Base-by-base conservation (phyloP, 2,888 invertebrate genomes). In the Nomada flava region DNA sequence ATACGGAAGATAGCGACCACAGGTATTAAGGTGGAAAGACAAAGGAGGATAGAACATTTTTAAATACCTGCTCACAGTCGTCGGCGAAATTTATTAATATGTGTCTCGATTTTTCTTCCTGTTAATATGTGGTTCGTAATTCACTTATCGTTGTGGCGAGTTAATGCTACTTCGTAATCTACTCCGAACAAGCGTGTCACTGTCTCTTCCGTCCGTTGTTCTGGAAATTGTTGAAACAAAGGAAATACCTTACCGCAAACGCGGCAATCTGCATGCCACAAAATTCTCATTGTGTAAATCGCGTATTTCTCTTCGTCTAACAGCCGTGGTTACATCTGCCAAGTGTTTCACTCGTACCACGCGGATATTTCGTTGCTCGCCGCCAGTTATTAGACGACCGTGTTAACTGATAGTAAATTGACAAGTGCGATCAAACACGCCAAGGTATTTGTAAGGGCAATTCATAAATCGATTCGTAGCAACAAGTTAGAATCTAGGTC, bases 401-500 rank as follows among this genome's bases (percentile, higher is more conserved):
- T 18, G 50, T 50, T 50, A 50, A 18, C 18, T 18, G 15, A 50
- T 5, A 5, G 18, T 50, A 4, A 18, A 18, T 50, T 18, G 18
- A 50, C 50, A 36, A 7, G 36, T 36, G 0, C 1, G 36, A 36
- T 36, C 36, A 36, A 36, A 36, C 7, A 36, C 36, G 7, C 36
- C 18, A 13, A 26, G 11, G 5, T 18, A 18, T 65, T 52, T 65
- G 23, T n/a, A 57, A n/a, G n/a, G 57, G n/a, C 57, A 65, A 65
- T 79, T 64, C 3, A 76, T 71, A 67, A 71, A 67, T 72, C 23
- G 15, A n/a, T 52, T 77, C 18, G 10, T 23, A 53, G 11, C n/a
- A 60, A 11, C 13, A 15, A 53, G 20, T 4, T 15, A 20, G 50
- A 26, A 86, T 84, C 60, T 59, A 47, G 84, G 75, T 82, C 72